A percentile compares a stretch with the other conserved stretches of the same genome.
Conservation (phyloP, 1,140 invertebrate genomes). For the Geopemphigus sp. region DNA sequence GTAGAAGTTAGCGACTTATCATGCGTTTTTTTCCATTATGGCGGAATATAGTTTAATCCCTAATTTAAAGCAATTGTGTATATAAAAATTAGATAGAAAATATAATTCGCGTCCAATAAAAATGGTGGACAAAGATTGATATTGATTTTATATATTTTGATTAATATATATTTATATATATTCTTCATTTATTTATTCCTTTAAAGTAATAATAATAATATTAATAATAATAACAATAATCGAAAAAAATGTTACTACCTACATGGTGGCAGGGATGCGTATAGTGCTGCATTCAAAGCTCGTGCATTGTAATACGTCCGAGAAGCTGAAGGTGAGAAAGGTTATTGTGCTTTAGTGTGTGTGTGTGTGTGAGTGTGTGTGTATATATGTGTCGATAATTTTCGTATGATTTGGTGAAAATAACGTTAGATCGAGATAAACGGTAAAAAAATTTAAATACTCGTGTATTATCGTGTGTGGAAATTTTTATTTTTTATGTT, state of each 20-base stretch:
- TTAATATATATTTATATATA: too few species aligned
- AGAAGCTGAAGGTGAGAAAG: slow-evolving; percentile 5
- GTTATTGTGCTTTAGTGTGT: slow-evolving; percentile 7
- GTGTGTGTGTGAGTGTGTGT: neutral
- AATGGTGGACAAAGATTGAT: slow-evolving; percentile 14
- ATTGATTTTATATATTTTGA: too few species aligned
- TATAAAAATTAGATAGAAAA: neutral
- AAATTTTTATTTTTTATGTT: neutral
- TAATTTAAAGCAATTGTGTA: slow-evolving; percentile 26
- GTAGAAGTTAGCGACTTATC: slow-evolving; percentile 16
- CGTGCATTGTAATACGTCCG: slow-evolving; percentile 11
- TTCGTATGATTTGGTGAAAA: neutral
- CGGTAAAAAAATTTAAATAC: neutral
- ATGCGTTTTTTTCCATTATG: neutral
- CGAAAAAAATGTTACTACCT: neutral
- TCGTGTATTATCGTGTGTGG: neutral
- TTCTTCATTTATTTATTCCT: too few species aligned
- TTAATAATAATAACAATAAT: too few species aligned
- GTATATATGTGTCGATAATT: slow-evolving; percentile 1
- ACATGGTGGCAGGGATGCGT: neutral
- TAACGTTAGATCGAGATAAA: neutral
- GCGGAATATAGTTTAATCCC: slow-evolving; percentile 9
- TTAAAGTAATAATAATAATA: too few species aligned
- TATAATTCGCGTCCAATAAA: slow-evolving; percentile 16
- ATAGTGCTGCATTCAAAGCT: slow-evolving; percentile 35